Evolutionary conservation across 2,113 vertebrate species (phyloP).

Genomic region (Astur gentilis): DNA sequence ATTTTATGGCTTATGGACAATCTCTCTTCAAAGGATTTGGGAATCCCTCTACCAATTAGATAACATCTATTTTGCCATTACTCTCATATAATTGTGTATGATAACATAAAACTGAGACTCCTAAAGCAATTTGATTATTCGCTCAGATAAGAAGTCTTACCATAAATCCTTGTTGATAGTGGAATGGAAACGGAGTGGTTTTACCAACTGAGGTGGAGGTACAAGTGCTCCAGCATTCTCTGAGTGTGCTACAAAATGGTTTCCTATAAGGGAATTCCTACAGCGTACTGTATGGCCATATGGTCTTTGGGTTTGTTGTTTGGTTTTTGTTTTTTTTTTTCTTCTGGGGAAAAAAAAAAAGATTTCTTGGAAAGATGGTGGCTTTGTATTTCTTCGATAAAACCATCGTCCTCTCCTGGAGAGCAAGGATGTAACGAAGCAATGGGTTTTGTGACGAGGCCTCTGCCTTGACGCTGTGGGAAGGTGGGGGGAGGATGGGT

Average conservation of each 20-base stretch:
- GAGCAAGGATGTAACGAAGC: background rate
- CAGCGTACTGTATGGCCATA: background rate
- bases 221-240: background rate
- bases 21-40: background rate
- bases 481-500: background rate
- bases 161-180: background rate
- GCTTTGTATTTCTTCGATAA: background rate
- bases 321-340: background rate
- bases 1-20: slow-evolving; percentile 9
- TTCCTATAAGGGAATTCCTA: background rate
- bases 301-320: background rate
- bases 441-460: background rate
- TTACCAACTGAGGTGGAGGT: background rate
- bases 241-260: background rate
- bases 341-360: background rate
- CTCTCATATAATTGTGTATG: background rate
- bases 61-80: slow-evolving; percentile 6
- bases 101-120: background rate
- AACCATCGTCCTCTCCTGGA: background rate
- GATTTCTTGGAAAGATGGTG: background rate
- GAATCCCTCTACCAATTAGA: background rate
- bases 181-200: background rate
- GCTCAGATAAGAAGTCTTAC: background rate
- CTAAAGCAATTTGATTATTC: slow-evolving; percentile 31
- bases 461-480: background rate